Base-by-base conservation (phyloP, 2,888 invertebrate species). In the Sphaeridia pumilis region DNA sequence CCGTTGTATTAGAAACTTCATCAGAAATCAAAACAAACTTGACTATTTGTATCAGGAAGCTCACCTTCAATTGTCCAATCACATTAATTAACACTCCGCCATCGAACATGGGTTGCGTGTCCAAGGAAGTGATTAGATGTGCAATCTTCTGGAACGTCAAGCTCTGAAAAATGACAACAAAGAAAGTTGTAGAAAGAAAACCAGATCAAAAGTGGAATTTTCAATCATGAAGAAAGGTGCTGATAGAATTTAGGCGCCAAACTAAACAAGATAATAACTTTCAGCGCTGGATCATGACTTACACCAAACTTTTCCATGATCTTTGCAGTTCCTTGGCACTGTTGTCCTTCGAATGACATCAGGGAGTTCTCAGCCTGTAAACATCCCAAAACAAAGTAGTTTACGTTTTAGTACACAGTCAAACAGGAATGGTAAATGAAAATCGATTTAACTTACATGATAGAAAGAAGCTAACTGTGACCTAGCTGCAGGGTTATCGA, bases 61-160 rank as follows among this genome's bases (percentile, higher is more conserved):
- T 73, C 74, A 93, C 94, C 85, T 95, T 87, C 69, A 97, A 77
- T 75, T 94, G 85, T 67, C 97, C 97, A 66, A 95, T 78, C 49
- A 97, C 95, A 76, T 87, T 87, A 66, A 97, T 90, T 71, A 95
- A 73, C 64, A 97, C 87, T 59, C 94, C 94, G 56, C 94, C 95
- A 74, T 94, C 95, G 69, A 88, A 87, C 80, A 88, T 93, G n/a
- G 97, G 97, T 72, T 97, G 97, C 46, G 90, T 89, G 72, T 97
- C 97, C 58, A 93, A 82, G 25, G 88, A 84, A 55, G 95, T 94
- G 69, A 95, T 83, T 68, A 83, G 78, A 72, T 94, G 82, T 70
- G 82, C 83, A 68, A 95, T 94, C 76, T 87, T 87, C 78, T 88
- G 87, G 77, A 95, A 94, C 62, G 83, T 78, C 71, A 95, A 77